Conservation (phyloP, 53 echinoderm and acorn worm species). For the Paracentrotus lividus region DNA sequence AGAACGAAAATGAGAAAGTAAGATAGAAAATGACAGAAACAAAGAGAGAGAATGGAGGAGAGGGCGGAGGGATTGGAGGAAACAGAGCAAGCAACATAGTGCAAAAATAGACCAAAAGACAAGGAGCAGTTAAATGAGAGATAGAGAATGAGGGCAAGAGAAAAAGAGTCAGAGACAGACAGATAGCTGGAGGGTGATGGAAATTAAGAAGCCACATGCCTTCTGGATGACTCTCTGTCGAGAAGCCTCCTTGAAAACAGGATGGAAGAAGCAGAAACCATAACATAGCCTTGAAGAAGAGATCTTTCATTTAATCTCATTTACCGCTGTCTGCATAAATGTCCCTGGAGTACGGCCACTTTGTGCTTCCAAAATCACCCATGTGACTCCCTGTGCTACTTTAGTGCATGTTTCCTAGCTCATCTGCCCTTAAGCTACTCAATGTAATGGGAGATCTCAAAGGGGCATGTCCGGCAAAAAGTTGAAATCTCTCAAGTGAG, state of each 20-base stretch:
- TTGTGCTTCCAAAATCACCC: neutral
- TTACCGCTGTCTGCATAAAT: neutral
- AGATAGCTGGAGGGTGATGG: neutral
- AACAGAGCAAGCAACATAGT: no score
- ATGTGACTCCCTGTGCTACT: neutral
- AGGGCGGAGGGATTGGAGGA: no score
- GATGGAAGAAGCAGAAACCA: neutral
- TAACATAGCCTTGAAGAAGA: conserved; percentile 20
- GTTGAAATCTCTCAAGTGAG: no score
- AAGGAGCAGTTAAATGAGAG: neutral
- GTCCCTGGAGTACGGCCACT: conserved; percentile 25
- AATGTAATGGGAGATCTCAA: no score
- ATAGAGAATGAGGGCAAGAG: neutral
- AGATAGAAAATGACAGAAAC: neutral
- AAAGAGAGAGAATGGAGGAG: neutral
- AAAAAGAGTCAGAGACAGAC: neutral
- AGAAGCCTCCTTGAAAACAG: neutral
- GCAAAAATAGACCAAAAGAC: neutral
- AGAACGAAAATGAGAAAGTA: neutral
- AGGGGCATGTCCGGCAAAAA: no score
- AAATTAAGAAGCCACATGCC: no score
- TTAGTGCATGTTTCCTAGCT: neutral
- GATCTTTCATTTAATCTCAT: conserved; percentile 34
- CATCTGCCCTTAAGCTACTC: no score
- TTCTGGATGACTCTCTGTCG: neutral